Base-by-base conservation (phyloP, 92 coral and sea anemone species). In the Hydrozoanthus gracilis region DNA sequence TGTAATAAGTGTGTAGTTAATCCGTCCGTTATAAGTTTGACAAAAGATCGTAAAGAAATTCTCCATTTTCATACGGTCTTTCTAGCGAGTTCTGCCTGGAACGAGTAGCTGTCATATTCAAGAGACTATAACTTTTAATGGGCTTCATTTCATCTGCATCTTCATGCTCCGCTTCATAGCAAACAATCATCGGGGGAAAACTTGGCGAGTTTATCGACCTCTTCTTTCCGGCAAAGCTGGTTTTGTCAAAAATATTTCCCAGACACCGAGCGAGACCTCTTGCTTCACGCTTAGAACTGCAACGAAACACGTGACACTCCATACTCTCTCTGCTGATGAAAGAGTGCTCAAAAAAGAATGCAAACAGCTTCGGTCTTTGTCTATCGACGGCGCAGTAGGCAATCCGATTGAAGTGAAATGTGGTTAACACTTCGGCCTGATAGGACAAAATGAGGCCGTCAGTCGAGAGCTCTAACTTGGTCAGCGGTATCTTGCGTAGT, bases 231-330 rank as follows among this genome's bases (percentile, higher is more conserved):
- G 39, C 39, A 27, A 71, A 71, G 76, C 12, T 44, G 44, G 16
- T n/a, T 71, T 45, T 71, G 15, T 5, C 49, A 12, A 71, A 39
- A 0, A 51, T 10, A 44, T 20, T 51, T 13, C 20, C 47, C 12
- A 49, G n/a, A 7, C 79, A 44, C 79, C 17, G 13, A 17, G 79
- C 79, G 27, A 75, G 39, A 3, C 20, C 15, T 50, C 51, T 75
- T 27, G 79, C 79, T 8, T 51, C 79, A 4, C 48, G 64, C 10
- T 10, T 50, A 46, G 79, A 75, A n/a, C 17, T 18, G 45, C 79
- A 75, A 49, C 50, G 79, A 49, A 75, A 75, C 48, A 75, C 79
- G 58, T 75, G 79, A 46, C 79, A 75, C 15, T 50, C 61, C 45
- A 75, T 8, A 15, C 45, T 62, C 5, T 54, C 79, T 49, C 45